These are phyloP conservation scores for Oedothorax gibbosus DNA, from an alignment of 1,140 invertebrate genomes.

Conservation along the genomic window DNA sequence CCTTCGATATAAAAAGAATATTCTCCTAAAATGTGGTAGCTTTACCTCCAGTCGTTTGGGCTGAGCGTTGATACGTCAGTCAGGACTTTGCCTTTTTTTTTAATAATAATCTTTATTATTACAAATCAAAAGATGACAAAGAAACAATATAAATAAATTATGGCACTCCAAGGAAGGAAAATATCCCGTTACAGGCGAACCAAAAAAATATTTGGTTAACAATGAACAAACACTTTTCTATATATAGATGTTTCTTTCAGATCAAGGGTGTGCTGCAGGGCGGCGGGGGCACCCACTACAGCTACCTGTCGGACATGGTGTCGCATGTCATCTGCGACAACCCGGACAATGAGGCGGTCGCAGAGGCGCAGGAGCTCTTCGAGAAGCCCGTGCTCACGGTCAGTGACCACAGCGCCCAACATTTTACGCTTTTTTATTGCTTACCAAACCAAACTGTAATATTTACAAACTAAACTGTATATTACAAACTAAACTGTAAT, in stretches of 20 bases:
- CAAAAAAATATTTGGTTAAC: not conserved
- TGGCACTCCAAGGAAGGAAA: not conserved
- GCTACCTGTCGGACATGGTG: constrained; percentile 87
- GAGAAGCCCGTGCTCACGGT: constrained; percentile 88
- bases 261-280: constrained; percentile 80
- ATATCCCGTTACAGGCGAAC: not conserved
- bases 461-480: too few relatives aligned
- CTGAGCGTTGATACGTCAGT: too few relatives aligned
- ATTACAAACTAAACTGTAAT: too few relatives aligned
- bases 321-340: constrained; percentile 89
- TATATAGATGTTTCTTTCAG: constrained; percentile 69
- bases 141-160: too few relatives aligned
- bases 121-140: too few relatives aligned
- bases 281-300: constrained; percentile 84
- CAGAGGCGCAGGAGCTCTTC: constrained; percentile 89
- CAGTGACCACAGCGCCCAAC: constrained; percentile 64
- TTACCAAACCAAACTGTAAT: too few relatives aligned
- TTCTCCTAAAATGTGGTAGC: too few relatives aligned
- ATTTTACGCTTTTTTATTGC: too few relatives aligned
- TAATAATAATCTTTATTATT: too few relatives aligned
- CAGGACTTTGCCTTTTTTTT: too few relatives aligned
- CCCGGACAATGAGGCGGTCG: constrained; percentile 81
- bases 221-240: constrained; percentile 23
- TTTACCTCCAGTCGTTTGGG: too few relatives aligned
- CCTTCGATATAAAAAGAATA: too few relatives aligned